These are phyloP conservation scores for Choristoneura fumiferana DNA, from an alignment of 1,140 invertebrate species.

Conservation along the genomic window DNA sequence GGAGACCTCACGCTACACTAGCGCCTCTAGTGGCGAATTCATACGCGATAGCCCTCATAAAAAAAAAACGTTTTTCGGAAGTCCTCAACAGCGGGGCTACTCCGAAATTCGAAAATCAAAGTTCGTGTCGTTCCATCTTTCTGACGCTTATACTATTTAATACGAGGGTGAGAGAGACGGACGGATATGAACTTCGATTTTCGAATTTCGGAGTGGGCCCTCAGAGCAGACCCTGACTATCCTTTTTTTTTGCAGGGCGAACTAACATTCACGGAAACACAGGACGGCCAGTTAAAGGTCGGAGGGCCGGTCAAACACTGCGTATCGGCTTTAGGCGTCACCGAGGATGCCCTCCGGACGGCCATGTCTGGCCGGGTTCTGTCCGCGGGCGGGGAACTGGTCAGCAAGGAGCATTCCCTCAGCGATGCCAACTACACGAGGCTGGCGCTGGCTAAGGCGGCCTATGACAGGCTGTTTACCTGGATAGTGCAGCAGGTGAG, in stretches of 20 bases:
- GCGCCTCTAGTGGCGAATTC: no score
- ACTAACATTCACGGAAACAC: constrained; percentile 52
- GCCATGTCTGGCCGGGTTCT: constrained; percentile 93
- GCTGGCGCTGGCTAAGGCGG: constrained; percentile 95
- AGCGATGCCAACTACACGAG: constrained; percentile 93
- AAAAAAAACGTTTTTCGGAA: no score
- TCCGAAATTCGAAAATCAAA: no score
- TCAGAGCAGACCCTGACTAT: no score
- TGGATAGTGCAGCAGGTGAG: constrained; percentile 89
- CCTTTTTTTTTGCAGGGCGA: constrained; percentile 55
- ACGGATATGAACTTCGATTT: no score
- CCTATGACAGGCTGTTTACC: constrained; percentile 94
- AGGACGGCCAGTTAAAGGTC: constrained; percentile 43
- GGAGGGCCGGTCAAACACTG: constrained; percentile 52
- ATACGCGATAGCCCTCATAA: no score
- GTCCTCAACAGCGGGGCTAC: no score
- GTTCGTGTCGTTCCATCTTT: no score
- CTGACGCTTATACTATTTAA: no score
- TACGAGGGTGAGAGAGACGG: no score
- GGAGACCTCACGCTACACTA: no score
- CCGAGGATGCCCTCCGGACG: constrained; percentile 84
- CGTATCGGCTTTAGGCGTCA: constrained; percentile 82
- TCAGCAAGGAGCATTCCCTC: constrained; percentile 93
- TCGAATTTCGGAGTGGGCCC: no score
- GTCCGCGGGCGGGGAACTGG: constrained; percentile 95